Base-by-base conservation (phyloP, 2,888 invertebrate species). In the Dryomyza anilis region DNA sequence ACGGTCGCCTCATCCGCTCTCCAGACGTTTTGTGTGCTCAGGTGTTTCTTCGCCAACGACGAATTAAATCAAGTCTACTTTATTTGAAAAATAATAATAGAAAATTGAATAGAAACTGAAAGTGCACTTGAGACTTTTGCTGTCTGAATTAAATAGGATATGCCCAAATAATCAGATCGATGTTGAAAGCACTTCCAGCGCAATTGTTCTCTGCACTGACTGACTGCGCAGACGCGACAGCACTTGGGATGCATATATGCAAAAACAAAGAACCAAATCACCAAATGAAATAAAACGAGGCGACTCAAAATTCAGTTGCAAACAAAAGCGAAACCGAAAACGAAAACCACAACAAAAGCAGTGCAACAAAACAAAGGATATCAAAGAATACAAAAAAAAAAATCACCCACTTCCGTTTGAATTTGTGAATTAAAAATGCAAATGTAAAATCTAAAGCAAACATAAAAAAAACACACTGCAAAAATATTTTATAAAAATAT, bases 381-480 rank as follows among this genome's bases (percentile, higher is more conserved):
- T n/a, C 61, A 30, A 43, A 61, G 52, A 53, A 61, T 29, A n/a
- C n/a, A n/a, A n/a, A n/a, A n/a, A n/a, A n/a, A 23, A 53, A 61
- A 61, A 61, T 61, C 61, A 61, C 61, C 61, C 53, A 61, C 53
- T 53, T 61, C 61, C 61, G 52, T 53, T 33, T 21, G n/a, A 29
- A n/a, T 30, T 45, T 25, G 25, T 50, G 50, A 21, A 50, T 50
- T 27, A 50, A 50, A 43, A 50, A 50, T 50, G 50, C 50, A 50
- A 50, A 48, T 25, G 12, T 50, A 50, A 39, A 39, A 39, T n/a
- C 12, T 2, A 39, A 39, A n/a, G 12, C 14, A 39, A 39, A 39
- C 39, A n/a, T n/a, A n/a, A n/a, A n/a, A n/a, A n/a, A n/a, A n/a
- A n/a, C n/a, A n/a, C n/a, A n/a, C n/a, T n/a, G n/a, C n/a, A n/a